phyloP scores from a whole-genome alignment of 2,888 invertebrate genomes.

The Matsumyia berberina region DNA sequence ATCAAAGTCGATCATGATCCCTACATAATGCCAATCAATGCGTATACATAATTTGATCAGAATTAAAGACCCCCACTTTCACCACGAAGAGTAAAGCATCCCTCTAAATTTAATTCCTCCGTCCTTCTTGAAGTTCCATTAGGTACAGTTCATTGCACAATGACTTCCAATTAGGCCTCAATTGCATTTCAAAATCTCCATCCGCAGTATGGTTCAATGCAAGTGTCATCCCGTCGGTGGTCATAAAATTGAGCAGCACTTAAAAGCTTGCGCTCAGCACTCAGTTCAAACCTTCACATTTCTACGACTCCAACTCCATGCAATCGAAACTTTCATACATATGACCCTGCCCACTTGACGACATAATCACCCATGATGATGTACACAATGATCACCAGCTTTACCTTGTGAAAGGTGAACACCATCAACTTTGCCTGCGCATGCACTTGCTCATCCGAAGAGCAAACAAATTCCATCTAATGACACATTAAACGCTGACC shows the following conservation, averaged over 20 bases:
- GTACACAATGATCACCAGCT: slow-evolving; percentile 17
- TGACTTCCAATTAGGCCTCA: background rate
- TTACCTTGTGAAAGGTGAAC: slow-evolving; percentile 38
- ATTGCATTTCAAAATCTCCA: slow-evolving; percentile 3
- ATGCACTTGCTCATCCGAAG: slow-evolving; percentile 2
- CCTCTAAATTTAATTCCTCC: no score
- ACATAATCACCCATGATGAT: slow-evolving; percentile 23
- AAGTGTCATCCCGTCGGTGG: slow-evolving; percentile 17
- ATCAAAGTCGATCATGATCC: no score
- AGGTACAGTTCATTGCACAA: no score
- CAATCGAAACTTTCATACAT: no score
- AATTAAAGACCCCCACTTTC: no score
- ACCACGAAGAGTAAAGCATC: no score
- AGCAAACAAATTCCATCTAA: slow-evolving; percentile 1
- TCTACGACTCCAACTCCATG: background rate
- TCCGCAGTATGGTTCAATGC: slow-evolving; percentile 8
- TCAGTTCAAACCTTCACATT: slow-evolving; percentile 12
- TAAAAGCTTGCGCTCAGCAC: background rate
- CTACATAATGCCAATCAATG: no score
- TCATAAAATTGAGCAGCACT: slow-evolving; percentile 3
- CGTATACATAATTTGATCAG: no score
- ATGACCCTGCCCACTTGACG: slow-evolving; percentile 8
- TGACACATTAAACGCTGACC: background rate
- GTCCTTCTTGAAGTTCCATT: no score
- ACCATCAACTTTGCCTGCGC: slow-evolving; percentile 17